phyloP scores from a whole-genome alignment of 2,113 vertebrate species.

The Nesogale talazaci region DNA sequence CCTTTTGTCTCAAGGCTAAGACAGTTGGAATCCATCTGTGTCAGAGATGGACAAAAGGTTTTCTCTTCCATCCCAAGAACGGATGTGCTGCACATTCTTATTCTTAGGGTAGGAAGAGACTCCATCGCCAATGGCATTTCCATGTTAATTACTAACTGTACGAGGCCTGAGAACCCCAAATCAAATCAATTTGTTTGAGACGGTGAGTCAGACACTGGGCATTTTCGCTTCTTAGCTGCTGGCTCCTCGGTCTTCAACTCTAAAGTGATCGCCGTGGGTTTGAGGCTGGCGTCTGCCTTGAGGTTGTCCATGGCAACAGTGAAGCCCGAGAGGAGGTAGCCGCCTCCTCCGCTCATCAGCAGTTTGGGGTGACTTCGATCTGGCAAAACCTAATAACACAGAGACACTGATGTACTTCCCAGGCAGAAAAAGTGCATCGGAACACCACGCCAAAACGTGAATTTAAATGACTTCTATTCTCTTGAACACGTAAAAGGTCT shows the following conservation, averaged over 20 bases:
- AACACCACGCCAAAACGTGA: not conserved
- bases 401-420: constrained; percentile 6
- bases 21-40: not conserved
- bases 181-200: constrained; percentile 35
- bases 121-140: constrained; percentile 56
- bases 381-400: constrained; percentile 91
- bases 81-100: not conserved
- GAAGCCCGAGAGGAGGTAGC: constrained; percentile 95
- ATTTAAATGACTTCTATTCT: constrained; percentile 23
- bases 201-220: constrained; percentile 86
- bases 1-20: not conserved
- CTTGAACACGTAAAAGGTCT: not conserved
- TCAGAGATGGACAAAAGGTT: constrained; percentile 9
- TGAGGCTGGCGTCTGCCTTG: constrained; percentile 79
- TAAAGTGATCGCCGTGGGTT: constrained; percentile 61
- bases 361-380: constrained; percentile 96
- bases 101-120: constrained; percentile 52
- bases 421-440: not conserved
- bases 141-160: constrained; percentile 48
- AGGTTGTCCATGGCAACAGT: constrained; percentile 87
- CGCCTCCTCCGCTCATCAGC: constrained; percentile 96
- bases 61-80: constrained; percentile 7
- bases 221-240: constrained; percentile 91
- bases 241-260: constrained; percentile 88
- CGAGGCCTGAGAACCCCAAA: constrained; percentile 67